These are phyloP conservation scores for Melanostigma gelatinosum DNA, from an alignment of 2,113 vertebrate species.

Conservation along the genomic window DNA sequence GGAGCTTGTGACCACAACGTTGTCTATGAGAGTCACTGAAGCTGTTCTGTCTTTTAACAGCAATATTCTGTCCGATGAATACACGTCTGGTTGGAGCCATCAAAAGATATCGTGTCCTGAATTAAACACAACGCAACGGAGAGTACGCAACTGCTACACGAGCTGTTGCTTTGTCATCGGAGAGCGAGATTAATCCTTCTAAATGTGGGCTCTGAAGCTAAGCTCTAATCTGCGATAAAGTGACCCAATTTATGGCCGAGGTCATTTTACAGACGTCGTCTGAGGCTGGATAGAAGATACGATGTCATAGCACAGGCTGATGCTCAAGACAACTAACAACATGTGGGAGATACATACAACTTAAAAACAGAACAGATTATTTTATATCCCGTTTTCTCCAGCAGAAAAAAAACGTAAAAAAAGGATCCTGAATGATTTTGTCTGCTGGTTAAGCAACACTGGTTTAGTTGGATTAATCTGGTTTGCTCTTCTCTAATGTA, in stretches of 20 bases:
- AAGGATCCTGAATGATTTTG: background rate
- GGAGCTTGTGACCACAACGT: too few relatives aligned
- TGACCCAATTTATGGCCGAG: slow-evolving; percentile 35
- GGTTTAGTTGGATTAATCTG: slow-evolving; percentile 43
- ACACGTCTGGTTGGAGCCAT: too few relatives aligned
- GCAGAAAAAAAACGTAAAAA: background rate
- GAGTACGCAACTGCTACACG: too few relatives aligned
- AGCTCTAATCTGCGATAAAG: slow-evolving; percentile 53
- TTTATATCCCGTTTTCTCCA: background rate
- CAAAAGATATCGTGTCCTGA: too few relatives aligned
- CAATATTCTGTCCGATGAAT: too few relatives aligned
- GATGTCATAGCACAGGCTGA: background rate
- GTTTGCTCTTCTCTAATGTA: slow-evolving; percentile 32
- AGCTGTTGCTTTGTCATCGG: slow-evolving; percentile 39
- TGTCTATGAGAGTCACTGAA: too few relatives aligned
- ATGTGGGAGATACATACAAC: background rate
- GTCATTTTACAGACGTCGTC: slow-evolving; percentile 22
- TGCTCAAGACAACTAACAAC: background rate
- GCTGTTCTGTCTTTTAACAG: too few relatives aligned
- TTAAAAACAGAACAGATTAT: background rate
- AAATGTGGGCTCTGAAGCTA: background rate
- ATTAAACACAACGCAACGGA: too few relatives aligned
- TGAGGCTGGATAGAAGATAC: background rate
- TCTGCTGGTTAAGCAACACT: background rate
- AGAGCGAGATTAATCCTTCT: slow-evolving; percentile 44